Evolutionary conservation across 1,140 invertebrate genomes (phyloP), one percentile per base, ranked within the genome.

Genomic region (Platyura marginata): DNA sequence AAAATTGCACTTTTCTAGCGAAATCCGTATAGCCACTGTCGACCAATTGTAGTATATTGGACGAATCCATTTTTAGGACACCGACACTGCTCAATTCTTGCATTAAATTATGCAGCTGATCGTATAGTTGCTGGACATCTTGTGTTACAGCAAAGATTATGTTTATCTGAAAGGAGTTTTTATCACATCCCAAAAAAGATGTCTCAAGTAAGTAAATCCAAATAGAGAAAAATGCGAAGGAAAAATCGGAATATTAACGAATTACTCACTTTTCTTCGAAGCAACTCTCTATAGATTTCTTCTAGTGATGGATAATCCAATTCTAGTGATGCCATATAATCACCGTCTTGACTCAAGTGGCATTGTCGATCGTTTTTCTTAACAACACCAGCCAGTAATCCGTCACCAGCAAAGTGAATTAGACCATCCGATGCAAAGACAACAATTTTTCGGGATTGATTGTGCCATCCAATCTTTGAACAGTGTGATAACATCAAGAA

Each of bases 391-490:
- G 68, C 69, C 60, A 51, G 18, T 29, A 61, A 43, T 2, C 75
- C 75, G 49, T 77, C 73, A 1, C 75, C 75, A 20, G 75, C 75
- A 3, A 72, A 67, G 47, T 79, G 75, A 51, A 75, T 60, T 2
- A 68, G 54, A 1, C 74, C 74, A 54, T 79, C 74, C 3, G 74
- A 74, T 2, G 71, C 66, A 19, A 77, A 48, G 2, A 79, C 63
- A 13, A 79, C 65, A 15, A 79, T 64, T 46, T 75, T 74, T 22
- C 74, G 52, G 5, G 74, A 68, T 18, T 65, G 57, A 9, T 56
- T 47, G 11, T 60, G 59, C 72, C 74, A 77, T n/a, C 72, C 74
- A 11, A 79, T 66, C 44, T 36, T 5, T 5, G 15, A 36, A n/a
- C n/a, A n/a, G n/a, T n/a, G n/a, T n/a, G n/a, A n/a, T n/a, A n/a